These are phyloP conservation scores for Nomia melanderi DNA, from an alignment of 1,140 invertebrate genomes.

Conservation along the genomic window DNA sequence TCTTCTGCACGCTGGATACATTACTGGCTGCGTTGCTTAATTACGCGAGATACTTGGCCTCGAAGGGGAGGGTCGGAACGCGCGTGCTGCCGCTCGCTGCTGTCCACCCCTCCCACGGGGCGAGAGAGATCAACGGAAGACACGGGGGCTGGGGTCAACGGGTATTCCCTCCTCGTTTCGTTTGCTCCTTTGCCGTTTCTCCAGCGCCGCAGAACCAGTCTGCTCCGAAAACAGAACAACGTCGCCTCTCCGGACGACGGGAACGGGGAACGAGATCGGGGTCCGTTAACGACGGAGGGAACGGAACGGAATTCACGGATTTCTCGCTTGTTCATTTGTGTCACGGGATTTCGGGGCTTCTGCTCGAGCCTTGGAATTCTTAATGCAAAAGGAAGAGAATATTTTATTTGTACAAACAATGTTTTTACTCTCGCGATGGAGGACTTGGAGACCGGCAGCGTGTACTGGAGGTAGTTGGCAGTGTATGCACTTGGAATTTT, in stretches of 20 bases:
- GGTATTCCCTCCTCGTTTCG: constrained; percentile 23
- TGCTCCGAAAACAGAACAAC: no score
- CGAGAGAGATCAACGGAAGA: background rate
- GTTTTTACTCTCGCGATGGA: no score
- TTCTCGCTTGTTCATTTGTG: no score
- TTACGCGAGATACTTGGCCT: constrained; percentile 73
- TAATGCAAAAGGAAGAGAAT: no score
- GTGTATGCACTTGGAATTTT: no score
- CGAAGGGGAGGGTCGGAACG: constrained; percentile 21
- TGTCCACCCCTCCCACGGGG: background rate
- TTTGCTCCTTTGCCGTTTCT: background rate
- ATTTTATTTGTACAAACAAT: no score
- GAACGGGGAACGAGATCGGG: background rate
- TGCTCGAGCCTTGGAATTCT: no score
- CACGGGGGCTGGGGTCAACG: constrained; percentile 28
- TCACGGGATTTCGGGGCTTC: no score
- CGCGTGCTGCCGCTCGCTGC: constrained; percentile 27
- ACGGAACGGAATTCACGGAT: no score
- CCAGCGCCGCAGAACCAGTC: background rate
- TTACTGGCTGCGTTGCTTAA: constrained; percentile 73
- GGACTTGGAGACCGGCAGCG: no score
- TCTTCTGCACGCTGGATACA: constrained; percentile 67
- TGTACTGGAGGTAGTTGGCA: no score
- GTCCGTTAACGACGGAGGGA: no score
- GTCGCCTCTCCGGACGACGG: background rate